These are phyloP conservation scores for Ophion ellenae DNA, from an alignment of 2,888 invertebrate genomes.

Conservation along the genomic window DNA sequence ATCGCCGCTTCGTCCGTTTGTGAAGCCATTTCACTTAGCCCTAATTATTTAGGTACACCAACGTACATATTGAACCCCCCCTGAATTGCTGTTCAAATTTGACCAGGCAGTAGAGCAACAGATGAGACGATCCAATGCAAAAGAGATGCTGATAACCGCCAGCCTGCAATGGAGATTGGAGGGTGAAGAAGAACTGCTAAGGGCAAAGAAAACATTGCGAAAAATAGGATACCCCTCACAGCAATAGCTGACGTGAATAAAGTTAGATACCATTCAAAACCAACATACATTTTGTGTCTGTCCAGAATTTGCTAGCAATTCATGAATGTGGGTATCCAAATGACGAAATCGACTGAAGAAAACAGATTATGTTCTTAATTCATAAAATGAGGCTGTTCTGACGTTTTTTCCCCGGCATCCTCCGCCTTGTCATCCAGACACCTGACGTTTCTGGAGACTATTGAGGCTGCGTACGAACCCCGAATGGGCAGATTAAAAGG, in stretches of 20 bases:
- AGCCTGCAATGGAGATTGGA: too few relatives aligned
- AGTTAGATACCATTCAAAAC: too few relatives aligned
- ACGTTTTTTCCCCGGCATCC: neutral
- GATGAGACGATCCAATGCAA: neutral
- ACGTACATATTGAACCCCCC: neutral
- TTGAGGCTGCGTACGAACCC: neutral
- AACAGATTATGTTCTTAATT: neutral
- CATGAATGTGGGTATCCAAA: neutral
- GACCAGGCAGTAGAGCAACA: neutral
- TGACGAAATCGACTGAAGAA: neutral
- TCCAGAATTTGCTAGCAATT: neutral
- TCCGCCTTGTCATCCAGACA: conserved; percentile 14
- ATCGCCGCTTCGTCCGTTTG: conserved; percentile 27
- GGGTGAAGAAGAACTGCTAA: too few relatives aligned
- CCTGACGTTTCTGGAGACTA: conserved; percentile 9
- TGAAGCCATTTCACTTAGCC: conserved; percentile 16
- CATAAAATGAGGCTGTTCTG: neutral
- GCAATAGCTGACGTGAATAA: too few relatives aligned
- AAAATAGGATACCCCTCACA: too few relatives aligned
- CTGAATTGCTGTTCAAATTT: neutral
- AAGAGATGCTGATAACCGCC: neutral
- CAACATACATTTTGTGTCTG: too few relatives aligned
- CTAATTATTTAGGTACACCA: conserved; percentile 37
- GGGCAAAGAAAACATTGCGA: too few relatives aligned
- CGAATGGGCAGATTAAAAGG: conserved; percentile 32